Evolutionary conservation across 2,888 invertebrate species (phyloP), one percentile per base, ranked within the genome.

Genomic region (Psylliodes chrysocephalus): DNA sequence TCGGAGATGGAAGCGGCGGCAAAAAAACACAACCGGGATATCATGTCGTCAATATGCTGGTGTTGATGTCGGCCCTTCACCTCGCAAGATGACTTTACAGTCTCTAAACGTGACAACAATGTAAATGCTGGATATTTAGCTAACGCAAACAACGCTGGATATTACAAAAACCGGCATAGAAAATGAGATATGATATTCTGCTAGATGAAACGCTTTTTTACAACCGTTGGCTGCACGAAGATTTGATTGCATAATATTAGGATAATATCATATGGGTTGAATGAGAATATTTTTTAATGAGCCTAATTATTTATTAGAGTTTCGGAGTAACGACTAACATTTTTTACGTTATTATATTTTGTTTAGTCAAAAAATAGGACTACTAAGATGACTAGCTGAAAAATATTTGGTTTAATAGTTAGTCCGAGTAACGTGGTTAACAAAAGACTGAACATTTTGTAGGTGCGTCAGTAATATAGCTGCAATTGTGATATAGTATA

Each of bases 41-140:
- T 63, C 57, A 67, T 87, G 54, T 70, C 64, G 53, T 70, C 67
- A 70, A 66, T 65, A 67, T 72, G 63, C 66, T 72, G 56, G 64
- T 71, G 66, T 57, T 64, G 57, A 62, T 71, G 47, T 54, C 70
- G 64, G 64, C 66, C 65, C 68, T 71, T 60, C 56, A 60, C 53
- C 67, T 73, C 56, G 46, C 49, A 66, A 72, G 74, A 72, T 74
- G 74, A 73, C 71, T 72, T 70, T 65, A 66, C 66, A 68, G 54
- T 52, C 60, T 63, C 56, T 56, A 65, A 60, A 70, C 71, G 71
- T 74, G 73, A 71, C 69, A 64, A 68, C 68, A 70, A 66, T 71
- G 46, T 47, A 62, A 64, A 67, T 64, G 54, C 25, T 14, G 28
- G 28, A 42, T 49, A 59, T 60, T 61, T 59, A 63, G 44, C 61